Evolutionary conservation across 2,888 invertebrate species (phyloP).

Genomic region (Caenorhabditis wallacei): DNA sequence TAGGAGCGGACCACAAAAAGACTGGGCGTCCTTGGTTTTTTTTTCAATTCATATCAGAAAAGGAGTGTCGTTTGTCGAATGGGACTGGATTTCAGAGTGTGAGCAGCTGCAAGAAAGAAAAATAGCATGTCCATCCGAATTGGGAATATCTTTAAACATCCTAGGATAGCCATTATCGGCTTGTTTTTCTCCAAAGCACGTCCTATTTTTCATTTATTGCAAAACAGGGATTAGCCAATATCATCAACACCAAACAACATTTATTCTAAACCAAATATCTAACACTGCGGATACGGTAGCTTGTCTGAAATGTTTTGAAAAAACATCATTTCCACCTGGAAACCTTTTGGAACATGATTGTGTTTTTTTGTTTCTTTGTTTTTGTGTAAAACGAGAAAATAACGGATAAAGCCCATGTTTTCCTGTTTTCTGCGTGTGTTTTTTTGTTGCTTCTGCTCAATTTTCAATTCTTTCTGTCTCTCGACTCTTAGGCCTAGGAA

Average conservation of each 20-base stretch:
- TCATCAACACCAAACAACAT: conserved; percentile 9
- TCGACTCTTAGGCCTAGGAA: conserved; percentile 29
- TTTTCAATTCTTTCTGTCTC: conserved; percentile 42
- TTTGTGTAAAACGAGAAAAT: not conserved
- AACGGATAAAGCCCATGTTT: conserved; percentile 30
- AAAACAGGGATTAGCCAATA: conserved; percentile 24
- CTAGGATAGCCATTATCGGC: conserved; percentile 41
- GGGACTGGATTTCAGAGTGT: conserved; percentile 4
- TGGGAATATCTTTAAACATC: conserved; percentile 47
- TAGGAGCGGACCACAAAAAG: conserved; percentile 40
- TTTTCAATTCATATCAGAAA: conserved; percentile 20
- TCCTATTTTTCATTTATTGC: conserved; percentile 18
- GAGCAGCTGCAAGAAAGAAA: conserved; percentile 51
- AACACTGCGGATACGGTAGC: conserved; percentile 27
- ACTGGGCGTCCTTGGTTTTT: conserved; percentile 22
- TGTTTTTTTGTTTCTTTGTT: conserved; percentile 33
- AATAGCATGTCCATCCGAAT: not conserved
- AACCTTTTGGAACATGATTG: conserved; percentile 13
- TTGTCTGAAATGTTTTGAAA: conserved; percentile 6
- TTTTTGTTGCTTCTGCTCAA: conserved; percentile 28
- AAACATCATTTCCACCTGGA: conserved; percentile 32
- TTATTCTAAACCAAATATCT: not conserved
- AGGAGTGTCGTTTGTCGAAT: conserved; percentile 39
- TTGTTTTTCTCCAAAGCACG: conserved; percentile 23
- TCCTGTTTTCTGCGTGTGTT: not conserved